Percentiles rank a stretch among this genome's conserved stretches.
phyloP scores from a whole-genome alignment of 1,140 invertebrate species.

The Pseudomyrmex cubaensis region DNA sequence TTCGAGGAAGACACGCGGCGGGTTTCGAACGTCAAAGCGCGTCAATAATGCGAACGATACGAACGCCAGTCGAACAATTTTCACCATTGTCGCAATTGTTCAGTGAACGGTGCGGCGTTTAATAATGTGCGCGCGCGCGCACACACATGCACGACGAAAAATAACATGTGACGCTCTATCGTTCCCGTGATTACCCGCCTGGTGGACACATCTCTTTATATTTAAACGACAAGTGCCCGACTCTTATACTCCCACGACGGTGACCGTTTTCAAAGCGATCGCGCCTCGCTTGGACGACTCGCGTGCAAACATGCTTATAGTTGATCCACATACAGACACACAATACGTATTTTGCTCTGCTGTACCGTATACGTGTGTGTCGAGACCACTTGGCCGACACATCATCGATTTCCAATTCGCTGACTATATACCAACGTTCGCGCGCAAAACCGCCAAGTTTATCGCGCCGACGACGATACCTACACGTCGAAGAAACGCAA shows the following conservation, averaged over 20 bases:
- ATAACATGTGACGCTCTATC: slow-evolving; percentile 21
- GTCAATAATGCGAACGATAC: background rate
- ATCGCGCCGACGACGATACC: slow-evolving; percentile 41
- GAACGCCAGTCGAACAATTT: background rate
- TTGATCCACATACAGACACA: slow-evolving; percentile 21
- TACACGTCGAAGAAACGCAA: slow-evolving; percentile 42
- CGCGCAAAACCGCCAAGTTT: slow-evolving; percentile 61
- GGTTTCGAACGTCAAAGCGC: background rate
- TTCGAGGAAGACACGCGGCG: background rate
- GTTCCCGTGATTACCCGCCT: background rate
- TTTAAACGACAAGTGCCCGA: slow-evolving; percentile 24
- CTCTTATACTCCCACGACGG: slow-evolving; percentile 30
- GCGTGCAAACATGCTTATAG: slow-evolving; percentile 49
- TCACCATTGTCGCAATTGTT: background rate
- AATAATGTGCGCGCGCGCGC: too few species aligned
- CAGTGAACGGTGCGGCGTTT: too few species aligned
- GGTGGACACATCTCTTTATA: slow-evolving; percentile 25
- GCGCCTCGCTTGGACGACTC: slow-evolving; percentile 46
- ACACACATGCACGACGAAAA: background rate
- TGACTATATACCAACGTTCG: slow-evolving; percentile 40
- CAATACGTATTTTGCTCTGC: slow-evolving; percentile 8
- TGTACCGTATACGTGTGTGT: background rate
- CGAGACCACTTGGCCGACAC: slow-evolving; percentile 35
- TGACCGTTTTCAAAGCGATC: slow-evolving; percentile 43
- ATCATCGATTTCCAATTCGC: slow-evolving; percentile 77